phyloP scores from a whole-genome alignment of 2,888 invertebrate species.

The Calliphora vomitoria region DNA sequence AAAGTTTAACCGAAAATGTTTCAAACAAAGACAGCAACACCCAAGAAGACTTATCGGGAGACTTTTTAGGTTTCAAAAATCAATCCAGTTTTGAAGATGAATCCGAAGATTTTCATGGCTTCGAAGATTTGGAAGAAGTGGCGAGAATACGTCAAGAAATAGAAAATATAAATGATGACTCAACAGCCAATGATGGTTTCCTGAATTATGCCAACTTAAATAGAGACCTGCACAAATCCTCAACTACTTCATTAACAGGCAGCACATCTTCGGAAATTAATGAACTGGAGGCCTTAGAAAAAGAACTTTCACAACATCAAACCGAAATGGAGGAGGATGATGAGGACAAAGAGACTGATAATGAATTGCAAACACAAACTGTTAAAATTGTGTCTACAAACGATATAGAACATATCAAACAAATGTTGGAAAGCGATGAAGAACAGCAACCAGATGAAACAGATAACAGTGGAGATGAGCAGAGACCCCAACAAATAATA shows the following conservation, averaged over 20 bases:
- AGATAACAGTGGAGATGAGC: background rate
- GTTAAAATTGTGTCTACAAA: constrained; percentile 62
- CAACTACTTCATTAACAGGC: constrained; percentile 24
- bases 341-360: constrained; percentile 42
- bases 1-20: background rate
- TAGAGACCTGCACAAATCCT: background rate
- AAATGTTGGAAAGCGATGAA: constrained; percentile 80
- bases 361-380: constrained; percentile 20
- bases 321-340: background rate
- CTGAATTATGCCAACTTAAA: background rate
- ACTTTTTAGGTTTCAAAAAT: constrained; percentile 65
- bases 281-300: constrained; percentile 80
- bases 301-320: constrained; percentile 78
- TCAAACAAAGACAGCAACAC: constrained; percentile 9
- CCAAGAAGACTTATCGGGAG: constrained; percentile 44
- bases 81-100: constrained; percentile 70
- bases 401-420: constrained; percentile 81
- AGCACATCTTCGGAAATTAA: constrained; percentile 77
- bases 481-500: background rate
- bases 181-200: constrained; percentile 68
- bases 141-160: constrained; percentile 62
- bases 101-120: constrained; percentile 70
- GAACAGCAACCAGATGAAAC: constrained; percentile 69
- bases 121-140: constrained; percentile 69
- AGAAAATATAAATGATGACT: constrained; percentile 66